Evolutionary conservation across 2,797 vertebrate genomes (phyloP).

Genomic region (Mycteria americana): DNA sequence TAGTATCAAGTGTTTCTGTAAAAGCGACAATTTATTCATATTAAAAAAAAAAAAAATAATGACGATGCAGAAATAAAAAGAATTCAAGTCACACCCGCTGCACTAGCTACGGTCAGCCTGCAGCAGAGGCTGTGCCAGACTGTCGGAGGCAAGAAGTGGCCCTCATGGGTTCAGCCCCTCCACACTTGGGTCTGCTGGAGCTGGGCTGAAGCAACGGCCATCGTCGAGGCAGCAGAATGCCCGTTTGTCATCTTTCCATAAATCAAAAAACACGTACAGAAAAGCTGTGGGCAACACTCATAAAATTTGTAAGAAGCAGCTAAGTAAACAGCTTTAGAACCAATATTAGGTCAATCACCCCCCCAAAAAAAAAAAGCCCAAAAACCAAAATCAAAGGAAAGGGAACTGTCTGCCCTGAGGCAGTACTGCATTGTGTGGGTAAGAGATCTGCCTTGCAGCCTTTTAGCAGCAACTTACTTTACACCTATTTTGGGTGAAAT

Average conservation of each 20-base stretch:
- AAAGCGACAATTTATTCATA: too few species aligned
- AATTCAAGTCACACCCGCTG: neutral
- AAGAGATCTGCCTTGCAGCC: neutral
- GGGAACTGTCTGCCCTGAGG: neutral
- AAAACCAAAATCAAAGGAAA: neutral
- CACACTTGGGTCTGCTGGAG: neutral
- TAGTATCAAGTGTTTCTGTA: neutral
- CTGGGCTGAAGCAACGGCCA: too few species aligned
- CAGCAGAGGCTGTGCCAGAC: neutral
- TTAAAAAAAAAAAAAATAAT: neutral
- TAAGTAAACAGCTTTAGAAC: neutral
- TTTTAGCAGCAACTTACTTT: neutral
- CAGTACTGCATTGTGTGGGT: too few species aligned
- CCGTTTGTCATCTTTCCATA: too few species aligned
- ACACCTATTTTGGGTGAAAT: neutral
- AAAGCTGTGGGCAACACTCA: neutral
- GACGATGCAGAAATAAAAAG: neutral
- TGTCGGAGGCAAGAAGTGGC: neutral
- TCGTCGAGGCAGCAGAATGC: fast-evolving
- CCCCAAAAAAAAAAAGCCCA: too few species aligned
- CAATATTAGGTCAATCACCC: neutral
- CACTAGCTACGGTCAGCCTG: neutral
- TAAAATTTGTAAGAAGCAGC: neutral
- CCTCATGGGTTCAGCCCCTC: neutral
- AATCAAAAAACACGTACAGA: neutral